phyloP scores from a whole-genome alignment of 2,888 invertebrate genomes.

The Phengaris arion region DNA sequence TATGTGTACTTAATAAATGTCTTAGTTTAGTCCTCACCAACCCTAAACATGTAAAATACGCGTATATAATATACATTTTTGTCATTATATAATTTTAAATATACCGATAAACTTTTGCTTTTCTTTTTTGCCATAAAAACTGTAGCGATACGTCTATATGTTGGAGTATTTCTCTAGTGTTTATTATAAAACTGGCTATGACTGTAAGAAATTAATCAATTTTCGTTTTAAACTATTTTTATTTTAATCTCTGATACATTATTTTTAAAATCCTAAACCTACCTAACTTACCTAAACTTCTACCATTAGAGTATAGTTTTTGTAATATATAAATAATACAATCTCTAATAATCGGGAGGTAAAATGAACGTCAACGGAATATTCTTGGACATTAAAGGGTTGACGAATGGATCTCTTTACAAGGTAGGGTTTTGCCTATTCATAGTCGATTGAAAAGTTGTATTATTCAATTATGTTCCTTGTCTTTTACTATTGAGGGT shows the following conservation, averaged over 20 bases:
- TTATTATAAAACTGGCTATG: slow-evolving; percentile 8
- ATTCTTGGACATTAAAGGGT: neutral
- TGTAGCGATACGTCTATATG: neutral
- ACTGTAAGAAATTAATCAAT: neutral
- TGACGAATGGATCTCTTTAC: slow-evolving; percentile 13
- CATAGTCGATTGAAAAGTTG: slow-evolving; percentile 19
- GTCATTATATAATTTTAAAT: slow-evolving; percentile 24
- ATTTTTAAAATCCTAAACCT: neutral
- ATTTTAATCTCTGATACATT: neutral
- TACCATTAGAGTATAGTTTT: neutral
- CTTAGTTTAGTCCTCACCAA: slow-evolving; percentile 33
- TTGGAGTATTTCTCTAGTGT: slow-evolving; percentile 7
- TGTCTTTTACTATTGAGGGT: slow-evolving; percentile 42
- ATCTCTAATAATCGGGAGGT: too few relatives aligned
- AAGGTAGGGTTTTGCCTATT: slow-evolving; percentile 14
- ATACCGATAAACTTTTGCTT: neutral
- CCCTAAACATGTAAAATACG: slow-evolving; percentile 29
- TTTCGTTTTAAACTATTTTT: neutral
- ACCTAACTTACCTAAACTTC: neutral
- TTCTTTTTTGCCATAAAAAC: neutral
- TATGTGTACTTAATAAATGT: slow-evolving; percentile 60
- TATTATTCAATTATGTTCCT: slow-evolving; percentile 50
- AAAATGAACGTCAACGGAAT: neutral
- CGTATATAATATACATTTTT: slow-evolving; percentile 2
- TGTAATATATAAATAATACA: neutral